These are phyloP conservation scores for Odontamblyopus rebecca DNA, from an alignment of 2,797 vertebrate genomes.

Conservation along the genomic window DNA sequence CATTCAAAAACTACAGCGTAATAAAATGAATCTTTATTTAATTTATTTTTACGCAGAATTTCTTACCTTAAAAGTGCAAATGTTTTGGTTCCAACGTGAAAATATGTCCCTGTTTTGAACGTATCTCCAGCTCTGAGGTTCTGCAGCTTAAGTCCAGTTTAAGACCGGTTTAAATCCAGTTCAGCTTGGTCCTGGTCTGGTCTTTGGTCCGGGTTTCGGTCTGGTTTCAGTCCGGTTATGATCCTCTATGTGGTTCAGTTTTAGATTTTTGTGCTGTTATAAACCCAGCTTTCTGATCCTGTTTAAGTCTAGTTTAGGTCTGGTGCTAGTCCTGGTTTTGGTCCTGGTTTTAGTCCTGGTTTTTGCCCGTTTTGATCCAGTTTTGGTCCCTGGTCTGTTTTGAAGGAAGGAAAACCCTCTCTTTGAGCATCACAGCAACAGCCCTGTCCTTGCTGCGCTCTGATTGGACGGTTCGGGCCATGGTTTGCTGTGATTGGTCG, in stretches of 20 bases:
- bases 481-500: conserved; percentile 83
- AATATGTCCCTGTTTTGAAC: neutral
- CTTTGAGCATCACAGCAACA: conserved; percentile 41
- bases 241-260: conserved; percentile 30
- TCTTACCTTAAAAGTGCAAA: neutral
- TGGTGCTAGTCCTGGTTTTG: neutral
- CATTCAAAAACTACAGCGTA: too few species aligned
- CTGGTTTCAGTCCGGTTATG: conserved; percentile 1
- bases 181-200: conserved; percentile 25
- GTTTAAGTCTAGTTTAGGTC: neutral
- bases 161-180: conserved; percentile 1
- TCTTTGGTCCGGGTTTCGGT: conserved; percentile 11
- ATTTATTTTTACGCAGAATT: too few species aligned
- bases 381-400: conserved; percentile 19
- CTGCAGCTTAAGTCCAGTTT: neutral
- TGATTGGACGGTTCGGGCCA: conserved; percentile 82
- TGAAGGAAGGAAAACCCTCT: conserved; percentile 62
- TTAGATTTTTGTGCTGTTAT: too few species aligned
- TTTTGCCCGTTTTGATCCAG: neutral
- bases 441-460: conserved; percentile 49
- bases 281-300: neutral
- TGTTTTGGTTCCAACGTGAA: neutral
- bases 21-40: too few species aligned
- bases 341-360: neutral
- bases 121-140: neutral